Evolutionary conservation across 2,888 invertebrate genomes (phyloP).

Genomic region (Plebejus melissa): DNA sequence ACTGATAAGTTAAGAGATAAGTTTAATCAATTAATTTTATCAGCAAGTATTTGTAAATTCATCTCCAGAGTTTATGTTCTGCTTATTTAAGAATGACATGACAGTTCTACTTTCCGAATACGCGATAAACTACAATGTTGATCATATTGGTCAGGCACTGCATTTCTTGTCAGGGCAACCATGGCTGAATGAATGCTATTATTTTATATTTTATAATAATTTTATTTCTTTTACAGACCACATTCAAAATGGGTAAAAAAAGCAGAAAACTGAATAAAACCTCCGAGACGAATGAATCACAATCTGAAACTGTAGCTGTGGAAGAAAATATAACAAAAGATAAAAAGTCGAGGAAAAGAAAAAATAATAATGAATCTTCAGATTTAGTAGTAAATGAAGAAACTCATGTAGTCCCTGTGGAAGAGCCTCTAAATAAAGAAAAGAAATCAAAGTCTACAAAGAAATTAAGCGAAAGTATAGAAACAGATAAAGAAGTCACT

Average conservation of each 20-base stretch:
- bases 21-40: background rate
- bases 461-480: background rate
- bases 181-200: too few species aligned
- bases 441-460: background rate
- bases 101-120: background rate
- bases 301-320: background rate
- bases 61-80: background rate
- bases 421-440: background rate
- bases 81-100: background rate
- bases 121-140: background rate
- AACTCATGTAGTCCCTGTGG: too few species aligned
- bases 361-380: background rate
- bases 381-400: background rate
- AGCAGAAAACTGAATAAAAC: slow-evolving; percentile 9
- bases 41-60: background rate
- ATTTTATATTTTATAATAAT: background rate
- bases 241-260: background rate
- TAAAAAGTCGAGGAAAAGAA: slow-evolving; percentile 8
- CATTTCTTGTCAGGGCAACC: too few species aligned
- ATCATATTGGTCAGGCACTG: background rate
- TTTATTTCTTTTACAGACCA: background rate
- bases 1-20: background rate
- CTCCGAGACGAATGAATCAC: background rate
- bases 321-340: background rate
- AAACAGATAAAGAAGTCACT: background rate